Base-by-base conservation (phyloP, 2,797 vertebrate species). In the Channa striata region DNA sequence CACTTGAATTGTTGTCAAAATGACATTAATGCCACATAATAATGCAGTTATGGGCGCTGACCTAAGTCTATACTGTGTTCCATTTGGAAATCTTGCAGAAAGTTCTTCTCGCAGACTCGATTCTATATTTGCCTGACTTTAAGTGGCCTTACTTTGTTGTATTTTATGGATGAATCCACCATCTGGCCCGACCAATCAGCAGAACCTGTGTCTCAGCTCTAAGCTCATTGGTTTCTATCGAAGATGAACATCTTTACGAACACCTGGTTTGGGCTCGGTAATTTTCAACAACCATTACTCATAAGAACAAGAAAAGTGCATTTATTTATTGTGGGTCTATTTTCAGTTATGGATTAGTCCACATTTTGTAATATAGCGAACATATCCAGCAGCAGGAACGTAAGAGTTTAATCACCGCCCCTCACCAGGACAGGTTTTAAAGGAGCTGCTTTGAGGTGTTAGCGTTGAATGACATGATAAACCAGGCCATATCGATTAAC, bases 11-110 rank as follows among this genome's bases (percentile, higher is more conserved):
- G 19, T 3, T 30, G 57, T 46, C 49, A 60, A 11, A 23, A 11
- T 39, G 56, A 50, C 54, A 68, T 11, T 17, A 9, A 3, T n/a
- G 46, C 14, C 37, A 16, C 49, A 47, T 48, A 47, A 61, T 40
- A 47, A 46, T 12, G 8, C 16, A 23, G 16, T 43, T 43, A n/a
- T 8, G 8, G 8, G 42, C 13, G 19, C 8, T 14, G 19, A 20
- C 53, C 17, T n/a, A 6, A 39, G 47, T 34, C 11, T 17, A n/a
- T 43, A 11, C 39, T 14, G 7, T 39, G 37, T 39, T 1, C 42
- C 6, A 17, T 4, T n/a, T 23, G 23, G 2, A 51, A 36, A 25
- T 20, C 7, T 39, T n/a, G 12, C 16, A 48, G 7, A 25, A 8
- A 11, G 9, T 30, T 25, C 1, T 6, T 48, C 30, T 10, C 8